Evolutionary conservation across 1,140 invertebrate genomes (phyloP), one percentile per base, ranked within the genome.

Genomic region (Panagrolaimus sp.): DNA sequence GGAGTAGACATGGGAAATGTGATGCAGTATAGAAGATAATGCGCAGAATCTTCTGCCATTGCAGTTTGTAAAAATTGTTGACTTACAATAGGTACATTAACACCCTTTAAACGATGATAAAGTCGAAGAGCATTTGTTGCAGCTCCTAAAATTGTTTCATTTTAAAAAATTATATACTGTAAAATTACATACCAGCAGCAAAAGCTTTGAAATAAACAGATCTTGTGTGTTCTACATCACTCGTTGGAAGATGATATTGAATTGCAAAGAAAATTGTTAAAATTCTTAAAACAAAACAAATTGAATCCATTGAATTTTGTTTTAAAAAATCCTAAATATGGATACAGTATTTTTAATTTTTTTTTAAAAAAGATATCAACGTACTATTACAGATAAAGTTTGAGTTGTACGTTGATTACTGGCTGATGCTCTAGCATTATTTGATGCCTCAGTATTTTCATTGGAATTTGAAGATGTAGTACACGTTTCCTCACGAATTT

Each of bases 11-110:
- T 93, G 72, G 96, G 87, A 83, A 97, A 97, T 76, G 96, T 92
- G 61, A 96, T 84, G 11, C 92, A 92, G 84, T 91, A 98, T 83
- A 96, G 89, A 65, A 98, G 86, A 83, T 98, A 97, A 84, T 98
- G 95, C 73, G 91, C 93, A 9, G 65, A 65, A 46, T 73, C 72
- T 63, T 76, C 74, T 4, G 63, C 16, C 38, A 76, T 44, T 11
- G 78, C 43, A 13, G 75, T 53, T 31, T 65, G 38, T 27, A 76
- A 42, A 63, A 76, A 76, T 16, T 70, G 44, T 43, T 64, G 76
- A 45, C 72, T 78, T 46, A 76, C 76, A 16, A 78, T 14, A 14
- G 72, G 63, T 16, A 27, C 46, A 27, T 67, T 57, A n/a, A 42
- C 51, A 43, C 82, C 78, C 20, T 92, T 91, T 63, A 97, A 84